Evolutionary conservation across 2,797 vertebrate species (phyloP), one percentile per base, ranked within the genome.

Genomic region (Tenualosa thibaudeaui): DNA sequence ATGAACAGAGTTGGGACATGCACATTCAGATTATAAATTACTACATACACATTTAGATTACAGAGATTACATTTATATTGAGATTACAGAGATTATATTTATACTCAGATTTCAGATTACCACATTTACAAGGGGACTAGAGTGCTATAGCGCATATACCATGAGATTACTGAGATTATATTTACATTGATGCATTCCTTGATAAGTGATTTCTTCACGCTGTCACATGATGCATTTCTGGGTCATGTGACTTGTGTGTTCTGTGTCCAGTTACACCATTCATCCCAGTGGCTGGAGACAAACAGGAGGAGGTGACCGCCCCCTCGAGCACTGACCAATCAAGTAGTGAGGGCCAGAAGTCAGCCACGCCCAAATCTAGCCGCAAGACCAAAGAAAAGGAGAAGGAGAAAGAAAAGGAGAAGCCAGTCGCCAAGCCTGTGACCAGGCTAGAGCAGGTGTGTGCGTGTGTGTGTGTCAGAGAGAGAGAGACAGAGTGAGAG

Each of bases 381-480:
- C 92, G 87, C 81, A 97, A 96, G 93, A 50, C 89, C 46, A 96
- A 96, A 88, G 94, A 96, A 1, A 95, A 89, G 85, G 92, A 93
- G 84, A 94, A 94, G 3, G 97, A 75, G 15, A 75, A 75, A 31
- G 68, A 75, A 13, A 68, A 68, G 10, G 62, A 68, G 31, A 71
- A 95, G 90, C 9, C 83, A 81, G 68, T 88, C 46, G 93, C 95
- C 22, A 96, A 93, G 86, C 31, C 88, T 43, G 82, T 24, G 83
- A 88, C 89, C 88, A 93, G 54, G 49, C 91, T 90, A 71, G 95
- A 95, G 71, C 88, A 87, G 88, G 94, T 94, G 10, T 81, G 40
- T 88, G 40, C 82, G 19, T 54, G 54, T 65, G 10, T 49, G 71
- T 68, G 65, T 82, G 82, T 87, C n/a, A 31, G 65, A 37, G 26